These are phyloP conservation scores for Steatocranus sp. DNA, from an alignment of 2,797 vertebrate species.

Conservation along the genomic window DNA sequence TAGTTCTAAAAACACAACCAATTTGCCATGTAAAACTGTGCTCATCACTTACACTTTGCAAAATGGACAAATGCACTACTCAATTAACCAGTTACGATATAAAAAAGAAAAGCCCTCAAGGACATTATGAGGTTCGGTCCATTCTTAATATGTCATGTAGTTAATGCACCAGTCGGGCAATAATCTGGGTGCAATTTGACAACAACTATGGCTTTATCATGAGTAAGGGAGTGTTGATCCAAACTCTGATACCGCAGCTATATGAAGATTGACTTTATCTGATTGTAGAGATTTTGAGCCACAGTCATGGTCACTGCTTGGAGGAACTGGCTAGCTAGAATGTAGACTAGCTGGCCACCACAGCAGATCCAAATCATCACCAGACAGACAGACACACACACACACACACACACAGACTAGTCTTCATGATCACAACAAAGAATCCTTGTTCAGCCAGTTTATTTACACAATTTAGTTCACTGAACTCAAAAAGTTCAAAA, in stretches of 20 bases:
- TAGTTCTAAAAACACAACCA: neutral
- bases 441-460: conserved; percentile 44
- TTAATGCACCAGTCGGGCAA: neutral
- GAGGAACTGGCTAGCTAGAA: conserved; percentile 3
- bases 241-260: neutral
- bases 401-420: conserved; percentile 23
- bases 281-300: conserved; percentile 8
- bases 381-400: conserved; percentile 43
- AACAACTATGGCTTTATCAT: neutral
- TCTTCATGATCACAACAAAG: conserved; percentile 34
- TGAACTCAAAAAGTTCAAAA: neutral
- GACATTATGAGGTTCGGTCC: neutral
- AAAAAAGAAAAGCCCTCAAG: neutral
- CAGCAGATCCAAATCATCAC: conserved; percentile 37
- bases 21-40: neutral
- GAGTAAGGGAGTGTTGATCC: neutral
- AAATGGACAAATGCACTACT: neutral
- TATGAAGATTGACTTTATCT: conserved; percentile 8
- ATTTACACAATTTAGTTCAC: conserved; percentile 21
- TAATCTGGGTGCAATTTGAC: neutral
- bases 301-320: conserved; percentile 5
- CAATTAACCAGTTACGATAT: neutral
- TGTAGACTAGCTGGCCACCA: conserved; percentile 9
- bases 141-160: neutral
- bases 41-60: neutral